Conservation (phyloP, 2,888 invertebrate species). For the Calameuta idolon region DNA sequence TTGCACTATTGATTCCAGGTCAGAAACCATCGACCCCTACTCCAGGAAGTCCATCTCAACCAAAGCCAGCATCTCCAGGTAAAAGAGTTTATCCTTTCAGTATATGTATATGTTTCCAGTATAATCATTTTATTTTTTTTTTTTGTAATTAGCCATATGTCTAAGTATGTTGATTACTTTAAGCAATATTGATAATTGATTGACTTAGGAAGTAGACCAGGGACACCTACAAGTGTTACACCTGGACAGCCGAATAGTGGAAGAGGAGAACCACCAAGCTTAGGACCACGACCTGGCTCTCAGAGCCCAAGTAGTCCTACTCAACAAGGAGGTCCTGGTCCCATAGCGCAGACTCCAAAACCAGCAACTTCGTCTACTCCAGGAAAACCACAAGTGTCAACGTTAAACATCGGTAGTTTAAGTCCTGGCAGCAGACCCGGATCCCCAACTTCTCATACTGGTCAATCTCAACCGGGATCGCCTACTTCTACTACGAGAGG, state of each 20-base stretch:
- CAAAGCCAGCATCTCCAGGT: background rate
- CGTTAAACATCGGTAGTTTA: constrained; percentile 21
- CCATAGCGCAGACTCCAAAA: constrained; percentile 3
- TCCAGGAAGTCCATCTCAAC: constrained; percentile 4
- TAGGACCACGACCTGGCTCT: constrained; percentile 14
- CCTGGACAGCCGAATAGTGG: constrained; percentile 10
- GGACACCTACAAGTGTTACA: constrained; percentile 18
- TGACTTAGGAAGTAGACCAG: constrained; percentile 24
- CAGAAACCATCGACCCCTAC: constrained; percentile 14
- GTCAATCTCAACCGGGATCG: constrained; percentile 9
- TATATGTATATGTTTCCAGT: background rate
- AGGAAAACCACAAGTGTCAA: constrained; percentile 17
- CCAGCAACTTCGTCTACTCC: constrained; percentile 15
- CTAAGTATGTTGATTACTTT: background rate
- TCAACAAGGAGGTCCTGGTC: constrained; percentile 8
- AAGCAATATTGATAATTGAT: background rate
- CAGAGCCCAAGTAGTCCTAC: constrained; percentile 22
- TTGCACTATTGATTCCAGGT: background rate
- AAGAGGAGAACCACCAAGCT: constrained; percentile 7
- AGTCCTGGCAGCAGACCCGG: constrained; percentile 22
- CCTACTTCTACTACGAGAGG: background rate
- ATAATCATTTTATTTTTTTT: too few species aligned
- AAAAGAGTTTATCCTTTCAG: background rate
- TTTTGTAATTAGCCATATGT: background rate
- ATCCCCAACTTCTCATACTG: constrained; percentile 19